A percentile compares a stretch with the other conserved stretches of the same genome.
These are phyloP conservation scores for Heterochromis multidens DNA, from an alignment of 2,113 vertebrate genomes.

Conservation along the genomic window DNA sequence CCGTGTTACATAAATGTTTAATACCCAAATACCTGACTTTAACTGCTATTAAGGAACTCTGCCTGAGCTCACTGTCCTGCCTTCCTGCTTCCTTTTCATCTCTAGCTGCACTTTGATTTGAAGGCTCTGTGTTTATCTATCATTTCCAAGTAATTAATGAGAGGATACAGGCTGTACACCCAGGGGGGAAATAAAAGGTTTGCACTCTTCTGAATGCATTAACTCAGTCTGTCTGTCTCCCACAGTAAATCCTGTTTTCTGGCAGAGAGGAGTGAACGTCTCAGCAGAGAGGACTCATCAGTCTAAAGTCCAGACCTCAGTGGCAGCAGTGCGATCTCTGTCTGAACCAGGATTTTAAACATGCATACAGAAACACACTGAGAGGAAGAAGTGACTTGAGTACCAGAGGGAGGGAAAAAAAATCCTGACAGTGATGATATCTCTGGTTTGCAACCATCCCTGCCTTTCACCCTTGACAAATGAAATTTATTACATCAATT, in stretches of 20 bases:
- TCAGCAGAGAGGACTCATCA: conserved; percentile 37
- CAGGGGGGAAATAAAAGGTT: not conserved
- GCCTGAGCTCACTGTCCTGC: not conserved
- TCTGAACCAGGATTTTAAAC: conserved; percentile 48
- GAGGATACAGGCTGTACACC: not conserved
- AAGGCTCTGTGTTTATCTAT: not conserved
- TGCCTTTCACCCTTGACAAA: conserved; percentile 44
- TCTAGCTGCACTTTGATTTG: not conserved
- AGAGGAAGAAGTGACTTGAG: conserved; percentile 3
- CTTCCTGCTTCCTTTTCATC: not conserved
- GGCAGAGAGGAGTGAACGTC: conserved; percentile 43
- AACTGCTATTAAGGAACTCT: not conserved
- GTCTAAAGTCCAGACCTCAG: conserved; percentile 44
- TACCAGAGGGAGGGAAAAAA: not conserved
- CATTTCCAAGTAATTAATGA: not conserved
- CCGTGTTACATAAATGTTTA: not conserved
- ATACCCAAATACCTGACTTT: not conserved
- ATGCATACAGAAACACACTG: conserved; percentile 35
- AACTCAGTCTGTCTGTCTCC: conserved; percentile 24
- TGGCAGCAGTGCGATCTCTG: conserved; percentile 40
- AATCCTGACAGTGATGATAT: conserved; percentile 24
- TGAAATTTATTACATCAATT: conserved; percentile 27
- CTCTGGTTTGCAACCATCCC: conserved; percentile 47
- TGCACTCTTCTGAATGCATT: not conserved
- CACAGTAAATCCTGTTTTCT: conserved; percentile 59